Evolutionary conservation across 2,888 invertebrate genomes (phyloP).

Genomic region (Axea sp.): DNA sequence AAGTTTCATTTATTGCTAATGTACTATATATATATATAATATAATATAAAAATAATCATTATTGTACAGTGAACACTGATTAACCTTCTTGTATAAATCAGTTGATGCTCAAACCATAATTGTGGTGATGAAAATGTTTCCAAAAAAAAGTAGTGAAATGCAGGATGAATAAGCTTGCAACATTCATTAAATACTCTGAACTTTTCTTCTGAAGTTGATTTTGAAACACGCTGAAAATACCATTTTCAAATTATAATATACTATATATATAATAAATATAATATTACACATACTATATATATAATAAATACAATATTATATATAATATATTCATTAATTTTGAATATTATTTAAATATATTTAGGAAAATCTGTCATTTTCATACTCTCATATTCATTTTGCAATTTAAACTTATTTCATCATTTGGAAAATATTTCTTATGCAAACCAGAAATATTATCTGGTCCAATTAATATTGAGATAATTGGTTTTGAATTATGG

Average conservation of each 20-base stretch:
- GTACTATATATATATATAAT: no score
- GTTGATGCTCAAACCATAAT: conserved; percentile 91
- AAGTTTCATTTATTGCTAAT: no score
- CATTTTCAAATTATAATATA: background rate
- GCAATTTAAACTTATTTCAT: conserved; percentile 79
- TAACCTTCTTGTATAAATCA: conserved; percentile 90
- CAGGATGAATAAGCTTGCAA: conserved; percentile 87
- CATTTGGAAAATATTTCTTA: conserved; percentile 78
- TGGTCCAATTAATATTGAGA: conserved; percentile 84
- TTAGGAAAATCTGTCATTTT: no score
- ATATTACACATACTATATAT: no score
- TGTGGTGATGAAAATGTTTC: conserved; percentile 90
- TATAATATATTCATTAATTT: no score
- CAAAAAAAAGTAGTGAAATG: conserved; percentile 94
- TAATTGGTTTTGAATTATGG: conserved; percentile 89
- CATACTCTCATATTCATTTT: conserved; percentile 73
- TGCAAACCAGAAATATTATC: conserved; percentile 84
- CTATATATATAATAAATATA: no score
- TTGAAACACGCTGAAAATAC: conserved; percentile 22
- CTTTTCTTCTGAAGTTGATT: conserved; percentile 79
- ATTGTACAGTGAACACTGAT: no score
- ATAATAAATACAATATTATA: background rate
- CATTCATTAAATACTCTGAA: conserved; percentile 82
- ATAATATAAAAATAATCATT: no score
- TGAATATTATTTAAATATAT: no score